A percentile compares a stretch with the other conserved stretches of the same genome.
phyloP scores from a whole-genome alignment of 2,113 vertebrate species.

The Canis aureus region DNA sequence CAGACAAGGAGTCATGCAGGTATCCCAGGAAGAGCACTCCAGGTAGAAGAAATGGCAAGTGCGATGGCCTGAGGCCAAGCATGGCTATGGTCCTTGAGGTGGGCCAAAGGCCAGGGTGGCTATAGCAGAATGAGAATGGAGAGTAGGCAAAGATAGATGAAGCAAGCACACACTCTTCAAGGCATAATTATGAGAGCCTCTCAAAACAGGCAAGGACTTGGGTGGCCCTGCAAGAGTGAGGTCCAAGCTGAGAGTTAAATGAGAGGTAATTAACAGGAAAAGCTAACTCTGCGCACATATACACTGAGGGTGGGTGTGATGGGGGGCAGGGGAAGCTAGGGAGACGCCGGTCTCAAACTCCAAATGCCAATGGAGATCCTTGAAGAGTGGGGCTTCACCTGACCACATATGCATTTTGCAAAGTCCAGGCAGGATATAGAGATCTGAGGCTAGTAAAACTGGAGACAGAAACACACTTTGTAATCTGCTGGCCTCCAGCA shows the following conservation, averaged over 20 bases:
- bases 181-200: background rate
- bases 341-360: background rate
- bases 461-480: background rate
- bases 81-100: background rate
- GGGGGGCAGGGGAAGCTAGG: background rate
- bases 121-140: background rate
- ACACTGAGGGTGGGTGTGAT: accelerated
- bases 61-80: background rate
- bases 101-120: background rate
- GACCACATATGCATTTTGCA: background rate
- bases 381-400: background rate
- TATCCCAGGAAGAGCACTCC: background rate
- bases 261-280: background rate
- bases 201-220: background rate
- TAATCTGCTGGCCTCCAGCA: background rate
- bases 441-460: background rate
- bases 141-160: accelerated
- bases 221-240: no score
- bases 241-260: background rate
- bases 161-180: background rate
- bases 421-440: background rate
- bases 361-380: background rate
- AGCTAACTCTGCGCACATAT: background rate
- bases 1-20: background rate
- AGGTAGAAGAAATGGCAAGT: background rate